Percentiles rank a stretch among this genome's conserved stretches.
phyloP scores from a whole-genome alignment of 1,140 invertebrate species.

The Amyelois transitella region DNA sequence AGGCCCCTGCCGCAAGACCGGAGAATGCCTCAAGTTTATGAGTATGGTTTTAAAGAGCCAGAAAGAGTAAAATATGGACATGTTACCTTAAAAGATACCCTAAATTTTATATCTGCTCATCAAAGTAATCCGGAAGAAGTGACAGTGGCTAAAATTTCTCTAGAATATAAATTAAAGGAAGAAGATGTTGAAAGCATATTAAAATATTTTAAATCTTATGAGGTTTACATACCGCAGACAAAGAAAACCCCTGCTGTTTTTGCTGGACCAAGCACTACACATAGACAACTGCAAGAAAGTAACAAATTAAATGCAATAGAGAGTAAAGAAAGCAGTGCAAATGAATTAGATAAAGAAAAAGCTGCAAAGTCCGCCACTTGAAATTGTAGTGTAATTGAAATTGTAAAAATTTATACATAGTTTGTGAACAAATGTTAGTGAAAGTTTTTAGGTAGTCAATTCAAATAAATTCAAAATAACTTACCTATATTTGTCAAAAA shows the following conservation, averaged over 20 bases:
- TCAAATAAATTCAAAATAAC: no score
- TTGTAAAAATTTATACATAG: not conserved
- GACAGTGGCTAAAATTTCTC: slow-evolving; percentile 76
- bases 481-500: no score
- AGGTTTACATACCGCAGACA: slow-evolving; percentile 57
- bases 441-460: no score
- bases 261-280: slow-evolving; percentile 47
- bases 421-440: no score
- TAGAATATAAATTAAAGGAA: slow-evolving; percentile 79
- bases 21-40: slow-evolving; percentile 37
- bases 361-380: slow-evolving; percentile 7
- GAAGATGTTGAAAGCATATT: slow-evolving; percentile 70
- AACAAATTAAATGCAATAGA: slow-evolving; percentile 31
- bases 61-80: slow-evolving; percentile 67
- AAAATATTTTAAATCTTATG: slow-evolving; percentile 63
- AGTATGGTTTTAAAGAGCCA: slow-evolving; percentile 77
- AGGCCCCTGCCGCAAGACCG: slow-evolving; percentile 47
- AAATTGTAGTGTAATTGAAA: not conserved
- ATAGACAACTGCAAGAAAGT: slow-evolving; percentile 34
- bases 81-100: slow-evolving; percentile 71
- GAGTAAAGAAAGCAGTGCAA: slow-evolving; percentile 9
- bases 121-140: slow-evolving; percentile 75
- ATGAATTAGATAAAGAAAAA: slow-evolving; percentile 11
- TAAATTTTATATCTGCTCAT: slow-evolving; percentile 79
- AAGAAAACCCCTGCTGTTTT: slow-evolving; percentile 41